Evolutionary conservation across 2,797 vertebrate genomes (phyloP).

Genomic region (Vireo griseus): DNA sequence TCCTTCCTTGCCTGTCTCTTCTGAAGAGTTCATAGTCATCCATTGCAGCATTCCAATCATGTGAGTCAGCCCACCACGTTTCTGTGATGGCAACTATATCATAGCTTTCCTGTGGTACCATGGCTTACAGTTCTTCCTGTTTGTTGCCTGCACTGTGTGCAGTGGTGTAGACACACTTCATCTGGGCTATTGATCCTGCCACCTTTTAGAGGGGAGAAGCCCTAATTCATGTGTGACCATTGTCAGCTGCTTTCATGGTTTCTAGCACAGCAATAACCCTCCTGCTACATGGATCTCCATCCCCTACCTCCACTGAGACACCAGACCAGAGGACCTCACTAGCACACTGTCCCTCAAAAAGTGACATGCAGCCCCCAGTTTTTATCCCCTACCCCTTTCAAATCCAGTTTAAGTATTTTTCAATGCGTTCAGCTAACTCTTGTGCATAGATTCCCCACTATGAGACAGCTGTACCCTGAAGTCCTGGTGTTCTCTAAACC

Average conservation of each 20-base stretch:
- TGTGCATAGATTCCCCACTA: not conserved
- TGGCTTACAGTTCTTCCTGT: not conserved
- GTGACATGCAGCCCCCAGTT: not conserved
- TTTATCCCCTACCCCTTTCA: not conserved
- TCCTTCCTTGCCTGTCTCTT: not conserved
- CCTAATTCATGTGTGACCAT: not conserved
- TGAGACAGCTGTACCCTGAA: not conserved
- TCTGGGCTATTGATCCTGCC: not conserved
- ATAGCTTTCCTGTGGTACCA: not conserved
- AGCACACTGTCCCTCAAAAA: not conserved
- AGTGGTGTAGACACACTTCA: not conserved
- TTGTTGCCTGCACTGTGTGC: not conserved
- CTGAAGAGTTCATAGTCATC: not conserved
- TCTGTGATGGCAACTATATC: not conserved
- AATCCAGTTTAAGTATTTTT: not conserved
- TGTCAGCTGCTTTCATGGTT: not conserved
- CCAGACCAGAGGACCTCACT: not conserved
- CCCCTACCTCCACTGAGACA: not conserved
- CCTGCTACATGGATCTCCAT: not conserved
- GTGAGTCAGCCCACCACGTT: not conserved
- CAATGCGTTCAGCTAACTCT: not conserved
- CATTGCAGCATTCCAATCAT: not conserved
- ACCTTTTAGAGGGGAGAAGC: rapidly evolving
- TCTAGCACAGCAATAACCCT: not conserved
- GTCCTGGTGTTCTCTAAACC: not conserved